Conservation (phyloP, 1,140 invertebrate species). For the Apolygus lucorum region DNA sequence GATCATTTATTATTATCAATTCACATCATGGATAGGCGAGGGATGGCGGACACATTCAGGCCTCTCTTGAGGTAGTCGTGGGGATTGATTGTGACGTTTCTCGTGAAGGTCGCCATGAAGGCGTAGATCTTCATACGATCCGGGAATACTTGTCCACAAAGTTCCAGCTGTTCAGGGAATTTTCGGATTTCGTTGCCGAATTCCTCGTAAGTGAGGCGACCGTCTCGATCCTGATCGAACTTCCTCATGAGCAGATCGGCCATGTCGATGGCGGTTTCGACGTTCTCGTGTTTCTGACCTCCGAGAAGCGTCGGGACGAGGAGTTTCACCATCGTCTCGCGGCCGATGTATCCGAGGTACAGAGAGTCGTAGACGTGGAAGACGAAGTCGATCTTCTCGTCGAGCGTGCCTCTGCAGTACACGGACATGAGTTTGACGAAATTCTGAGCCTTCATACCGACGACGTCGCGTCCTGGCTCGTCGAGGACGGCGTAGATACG, state of each 20-base stretch:
- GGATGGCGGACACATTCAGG: background rate
- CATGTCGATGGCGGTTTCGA: constrained; percentile 20
- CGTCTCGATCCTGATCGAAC: constrained; percentile 20
- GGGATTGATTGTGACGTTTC: constrained; percentile 9
- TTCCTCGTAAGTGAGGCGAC: constrained; percentile 20
- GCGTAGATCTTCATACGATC: constrained; percentile 15
- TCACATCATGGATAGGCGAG: background rate
- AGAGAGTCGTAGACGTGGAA: constrained; percentile 15
- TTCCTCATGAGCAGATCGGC: constrained; percentile 21
- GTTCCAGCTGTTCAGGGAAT: constrained; percentile 9
- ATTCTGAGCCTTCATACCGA: constrained; percentile 11
- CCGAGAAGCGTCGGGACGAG: constrained; percentile 12
- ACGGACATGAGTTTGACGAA: constrained; percentile 17
- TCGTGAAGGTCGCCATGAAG: constrained; percentile 21
- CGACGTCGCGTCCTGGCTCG: background rate
- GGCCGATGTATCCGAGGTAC: constrained; percentile 16
- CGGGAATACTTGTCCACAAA: constrained; percentile 17
- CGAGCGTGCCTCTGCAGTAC: constrained; percentile 14
- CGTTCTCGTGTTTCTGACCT: constrained; percentile 9
- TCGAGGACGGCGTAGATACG: constrained; percentile 13
- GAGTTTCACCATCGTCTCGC: constrained; percentile 18
- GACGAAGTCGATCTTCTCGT: constrained; percentile 23
- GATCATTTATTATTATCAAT: too few species aligned
- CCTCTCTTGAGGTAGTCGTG: background rate
- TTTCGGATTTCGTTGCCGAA: constrained; percentile 7